Base-by-base conservation (phyloP, 1,140 invertebrate genomes). In the Leptinotarsa texana region DNA sequence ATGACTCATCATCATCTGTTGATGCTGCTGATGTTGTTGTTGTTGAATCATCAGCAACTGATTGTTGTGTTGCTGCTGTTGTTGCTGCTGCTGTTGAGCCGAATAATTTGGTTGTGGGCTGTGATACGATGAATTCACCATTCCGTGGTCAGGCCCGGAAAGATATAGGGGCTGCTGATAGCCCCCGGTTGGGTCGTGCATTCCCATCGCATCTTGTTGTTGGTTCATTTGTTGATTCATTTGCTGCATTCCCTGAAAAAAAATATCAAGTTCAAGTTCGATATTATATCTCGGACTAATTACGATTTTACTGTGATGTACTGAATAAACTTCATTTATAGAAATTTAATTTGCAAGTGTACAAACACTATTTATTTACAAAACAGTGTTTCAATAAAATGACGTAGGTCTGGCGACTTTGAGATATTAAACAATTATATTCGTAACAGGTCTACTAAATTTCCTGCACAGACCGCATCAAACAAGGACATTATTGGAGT, bases 161-260 rank as follows among this genome's bases (percentile, higher is more conserved):
- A 92, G 85, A 80, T 92, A 92, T 24, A 92, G 83, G 24, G 91
- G 90, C 83, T 92, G 91, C 80, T 92, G 91, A 85, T 92, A 92
- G 18, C 88, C 88, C 63, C 90, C 90, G 5, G 91, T 84, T 5
- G 84, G 89, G 74, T 92, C 90, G 63, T 85, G 84, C 84, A 91
- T 88, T 62, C 88, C 89, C 80, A 92, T 83, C 6, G 89, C 90
- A 77, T 92, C 91, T 83, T 91, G 88, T 51, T 91, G 90, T 80
- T 92, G 91, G 84, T 91, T 91, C 83, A 90, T 90, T 76, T 83
- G 83, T 74, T 81, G 82, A 69, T 78, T 82, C 80, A 83, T 82
- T 75, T 84, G 83, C 72, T 83, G 82, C 79, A 82, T 81, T 47
- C 80, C 77, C 76, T 79, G 63, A 17, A 76, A 76, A 27, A 62